Evolutionary conservation across 2,113 vertebrate genomes (phyloP).

Genomic region (Rutilus rutilus): DNA sequence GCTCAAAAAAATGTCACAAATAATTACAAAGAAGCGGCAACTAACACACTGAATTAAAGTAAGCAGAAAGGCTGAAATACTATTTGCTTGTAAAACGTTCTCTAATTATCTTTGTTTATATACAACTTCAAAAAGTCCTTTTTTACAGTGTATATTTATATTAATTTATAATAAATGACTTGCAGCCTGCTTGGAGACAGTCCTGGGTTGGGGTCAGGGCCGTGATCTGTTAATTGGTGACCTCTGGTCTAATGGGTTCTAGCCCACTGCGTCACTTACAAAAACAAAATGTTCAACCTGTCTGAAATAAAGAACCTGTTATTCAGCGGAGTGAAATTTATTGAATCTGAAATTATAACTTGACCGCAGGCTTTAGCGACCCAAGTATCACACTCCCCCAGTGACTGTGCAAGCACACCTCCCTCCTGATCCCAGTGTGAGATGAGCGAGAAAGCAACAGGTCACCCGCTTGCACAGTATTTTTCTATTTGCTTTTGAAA

Average conservation of each 20-base stretch:
- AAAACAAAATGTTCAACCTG: constrained; percentile 2
- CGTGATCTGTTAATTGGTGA: neutral
- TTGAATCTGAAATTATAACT: constrained; percentile 33
- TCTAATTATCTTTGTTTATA: neutral
- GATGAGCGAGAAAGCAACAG: constrained; percentile 22
- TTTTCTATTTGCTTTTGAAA: constrained; percentile 51
- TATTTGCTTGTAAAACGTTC: neutral
- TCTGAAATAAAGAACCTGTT: constrained; percentile 18
- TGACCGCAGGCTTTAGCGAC: constrained; percentile 7
- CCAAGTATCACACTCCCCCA: constrained; percentile 14
- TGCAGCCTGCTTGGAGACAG: neutral
- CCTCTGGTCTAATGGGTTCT: neutral
- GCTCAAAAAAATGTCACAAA: neutral
- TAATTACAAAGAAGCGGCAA: neutral
- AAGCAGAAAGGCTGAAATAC: too few relatives aligned
- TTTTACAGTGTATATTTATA: neutral
- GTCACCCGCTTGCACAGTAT: constrained; percentile 37
- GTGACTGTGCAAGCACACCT: constrained; percentile 30
- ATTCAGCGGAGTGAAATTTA: neutral
- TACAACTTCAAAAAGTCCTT: neutral
- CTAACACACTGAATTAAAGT: neutral
- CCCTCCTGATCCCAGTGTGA: constrained; percentile 14
- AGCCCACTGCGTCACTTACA: neutral
- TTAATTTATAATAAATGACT: neutral
- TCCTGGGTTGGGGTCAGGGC: neutral